A percentile compares a stretch with the other conserved stretches of the same genome.
phyloP scores from a whole-genome alignment of 2,113 vertebrate species.

The Potamarius usumacintae region DNA sequence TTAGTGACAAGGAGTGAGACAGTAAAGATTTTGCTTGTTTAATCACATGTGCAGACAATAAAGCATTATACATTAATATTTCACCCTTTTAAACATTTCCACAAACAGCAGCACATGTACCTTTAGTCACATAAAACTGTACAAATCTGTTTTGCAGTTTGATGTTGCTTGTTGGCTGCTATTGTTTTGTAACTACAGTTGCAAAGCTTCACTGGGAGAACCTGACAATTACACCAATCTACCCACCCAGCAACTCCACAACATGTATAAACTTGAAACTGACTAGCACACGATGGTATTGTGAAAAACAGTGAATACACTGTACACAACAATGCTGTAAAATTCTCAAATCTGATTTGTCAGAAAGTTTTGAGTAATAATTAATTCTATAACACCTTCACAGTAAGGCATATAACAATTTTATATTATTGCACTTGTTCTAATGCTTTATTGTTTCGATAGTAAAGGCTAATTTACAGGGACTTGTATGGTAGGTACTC shows the following conservation, averaged over 20 bases:
- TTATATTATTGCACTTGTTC: neutral
- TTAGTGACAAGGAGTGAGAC: neutral
- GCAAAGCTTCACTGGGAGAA: neutral
- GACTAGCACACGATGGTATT: neutral
- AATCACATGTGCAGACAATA: neutral
- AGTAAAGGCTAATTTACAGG: neutral
- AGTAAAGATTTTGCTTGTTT: neutral
- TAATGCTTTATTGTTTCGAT: neutral
- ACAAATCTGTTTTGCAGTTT: neutral
- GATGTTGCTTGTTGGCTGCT: neutral
- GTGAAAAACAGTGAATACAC: neutral
- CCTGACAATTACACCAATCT: neutral
- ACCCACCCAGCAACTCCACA: neutral
- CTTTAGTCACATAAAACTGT: neutral
- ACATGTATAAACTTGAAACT: neutral
- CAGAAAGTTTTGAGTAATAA: neutral
- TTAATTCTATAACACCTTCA: neutral
- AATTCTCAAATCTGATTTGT: neutral
- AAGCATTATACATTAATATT: neutral
- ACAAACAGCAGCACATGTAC: neutral
- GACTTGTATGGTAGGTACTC: neutral
- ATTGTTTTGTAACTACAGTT: conserved; percentile 4
- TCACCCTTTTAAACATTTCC: conserved; percentile 4
- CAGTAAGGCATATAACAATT: neutral
- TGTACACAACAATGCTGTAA: neutral